A percentile compares a stretch with the other conserved stretches of the same genome.
Conservation (phyloP, 2,113 vertebrate genomes). For the Chaenocephalus aceratus region DNA sequence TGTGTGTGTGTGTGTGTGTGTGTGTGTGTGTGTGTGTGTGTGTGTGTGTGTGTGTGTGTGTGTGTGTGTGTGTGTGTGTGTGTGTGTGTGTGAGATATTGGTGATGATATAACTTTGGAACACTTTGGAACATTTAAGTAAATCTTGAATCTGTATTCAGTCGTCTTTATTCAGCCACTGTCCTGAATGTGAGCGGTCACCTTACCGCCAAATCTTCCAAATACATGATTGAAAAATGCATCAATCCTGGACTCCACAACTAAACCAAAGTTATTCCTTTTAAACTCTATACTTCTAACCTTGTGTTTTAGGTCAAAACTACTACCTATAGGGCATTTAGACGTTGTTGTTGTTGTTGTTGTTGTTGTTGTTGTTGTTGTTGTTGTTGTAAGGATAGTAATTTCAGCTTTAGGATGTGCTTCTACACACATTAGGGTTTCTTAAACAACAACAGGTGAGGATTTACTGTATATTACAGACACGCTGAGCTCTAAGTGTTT, state of each 20-base stretch:
- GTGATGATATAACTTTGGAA: not conserved
- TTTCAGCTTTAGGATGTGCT: not conserved
- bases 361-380: too few relatives aligned
- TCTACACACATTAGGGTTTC: not conserved
- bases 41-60: not conserved
- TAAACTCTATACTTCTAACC: not conserved
- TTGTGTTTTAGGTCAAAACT: not conserved
- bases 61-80: not conserved
- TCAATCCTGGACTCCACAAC: too few relatives aligned
- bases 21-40: not conserved
- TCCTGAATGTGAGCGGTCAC: too few relatives aligned
- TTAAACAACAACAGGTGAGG: not conserved
- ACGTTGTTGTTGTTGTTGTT: too few relatives aligned
- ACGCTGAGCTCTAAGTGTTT: not conserved
- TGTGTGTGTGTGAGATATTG: too few relatives aligned
- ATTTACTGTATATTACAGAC: conserved; percentile 1
- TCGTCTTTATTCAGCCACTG: too few relatives aligned
- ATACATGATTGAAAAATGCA: too few relatives aligned
- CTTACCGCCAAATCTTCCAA: too few relatives aligned
- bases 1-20: not conserved
- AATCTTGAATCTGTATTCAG: too few relatives aligned
- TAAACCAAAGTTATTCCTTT: too few relatives aligned
- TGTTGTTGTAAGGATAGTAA: too few relatives aligned
- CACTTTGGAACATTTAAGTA: too few relatives aligned
- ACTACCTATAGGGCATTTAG: not conserved